Evolutionary conservation across 2,113 vertebrate genomes (phyloP), one percentile per base, ranked within the genome.

Genomic region (Hyperopisus bebe): DNA sequence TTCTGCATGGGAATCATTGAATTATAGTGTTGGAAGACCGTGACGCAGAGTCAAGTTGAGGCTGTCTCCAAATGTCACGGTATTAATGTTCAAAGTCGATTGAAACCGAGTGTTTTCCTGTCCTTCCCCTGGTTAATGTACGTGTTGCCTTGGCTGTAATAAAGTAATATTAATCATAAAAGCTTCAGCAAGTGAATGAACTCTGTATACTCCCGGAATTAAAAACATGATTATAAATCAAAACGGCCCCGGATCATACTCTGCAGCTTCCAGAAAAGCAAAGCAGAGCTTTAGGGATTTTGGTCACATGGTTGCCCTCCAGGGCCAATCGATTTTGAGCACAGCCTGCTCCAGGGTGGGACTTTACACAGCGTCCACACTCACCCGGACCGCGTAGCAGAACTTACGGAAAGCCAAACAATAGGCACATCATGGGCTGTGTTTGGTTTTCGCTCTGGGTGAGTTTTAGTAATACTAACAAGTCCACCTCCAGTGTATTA

Each of bases 301-400:
- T 48, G 17, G 35, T 66, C 86, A 87, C 88, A 44, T 88, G 87
- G 90, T 48, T 84, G 24, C 46, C 82, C 27, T 84, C 46, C 87
- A 66, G 70, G 53, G 24, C 55, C 5, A 10, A 84, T n/a, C 90
- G 90, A 92, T 92, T 66, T 85, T 90, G 91, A 92, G 92, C 92
- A 90, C 88, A 85, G 90, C 91, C 89, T 50, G 90, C 88, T 88
- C 90, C 47, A 35, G 19, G 92, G 89, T 91, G 92, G 91, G 89
- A 91, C 15, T 55, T 50, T 80, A 83, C 48, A 90, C 7, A 3
- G 42, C 10, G 53, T 55, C 46, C 21, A 3, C 19, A 21, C 15
- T 47, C 46, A 58, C 51, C 87, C 10, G 88, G 35, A 87, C 90
- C 82, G 53, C 88, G 39, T n/a, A 55, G 48, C 3, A 42, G 58